These are phyloP conservation scores for Drosophila koepferae DNA, from an alignment of 2,888 invertebrate species.

Conservation along the genomic window DNA sequence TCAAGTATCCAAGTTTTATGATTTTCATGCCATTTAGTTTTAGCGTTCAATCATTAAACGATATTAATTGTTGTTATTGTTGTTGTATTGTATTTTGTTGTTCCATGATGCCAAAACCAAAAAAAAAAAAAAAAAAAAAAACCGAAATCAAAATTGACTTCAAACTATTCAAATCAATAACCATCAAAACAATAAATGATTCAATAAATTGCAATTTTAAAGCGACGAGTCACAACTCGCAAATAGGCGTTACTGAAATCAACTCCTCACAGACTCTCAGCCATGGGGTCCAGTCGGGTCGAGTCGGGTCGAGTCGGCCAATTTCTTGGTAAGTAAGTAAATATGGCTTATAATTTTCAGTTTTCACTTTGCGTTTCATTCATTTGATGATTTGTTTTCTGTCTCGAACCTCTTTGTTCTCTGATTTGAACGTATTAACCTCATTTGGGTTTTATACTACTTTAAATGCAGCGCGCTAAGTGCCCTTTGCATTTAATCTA, in stretches of 20 bases:
- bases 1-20: conserved; percentile 14
- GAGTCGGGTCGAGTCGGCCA: conserved; percentile 20
- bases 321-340: conserved; percentile 62
- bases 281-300: conserved; percentile 29
- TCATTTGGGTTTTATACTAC: conserved; percentile 19
- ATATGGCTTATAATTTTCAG: conserved; percentile 31
- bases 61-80: conserved; percentile 84
- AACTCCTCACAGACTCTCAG: conserved; percentile 47
- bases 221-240: conserved; percentile 82
- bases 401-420: conserved; percentile 41
- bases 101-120: conserved; percentile 68
- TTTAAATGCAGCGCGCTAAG: conserved; percentile 48
- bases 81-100: conserved; percentile 84
- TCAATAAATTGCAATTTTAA: conserved; percentile 68
- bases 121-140: not conserved
- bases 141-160: not conserved
- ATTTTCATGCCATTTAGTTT: conserved; percentile 52
- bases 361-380: conserved; percentile 47
- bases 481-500: conserved; percentile 54
- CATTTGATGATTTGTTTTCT: conserved; percentile 32
- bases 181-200: conserved; percentile 58
- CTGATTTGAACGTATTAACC: conserved; percentile 34
- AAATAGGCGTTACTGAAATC: conserved; percentile 80
- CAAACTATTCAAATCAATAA: conserved; percentile 16
- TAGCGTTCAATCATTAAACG: conserved; percentile 58